Conservation (phyloP, 1,140 invertebrate species). For the Archivesica marissinica region DNA sequence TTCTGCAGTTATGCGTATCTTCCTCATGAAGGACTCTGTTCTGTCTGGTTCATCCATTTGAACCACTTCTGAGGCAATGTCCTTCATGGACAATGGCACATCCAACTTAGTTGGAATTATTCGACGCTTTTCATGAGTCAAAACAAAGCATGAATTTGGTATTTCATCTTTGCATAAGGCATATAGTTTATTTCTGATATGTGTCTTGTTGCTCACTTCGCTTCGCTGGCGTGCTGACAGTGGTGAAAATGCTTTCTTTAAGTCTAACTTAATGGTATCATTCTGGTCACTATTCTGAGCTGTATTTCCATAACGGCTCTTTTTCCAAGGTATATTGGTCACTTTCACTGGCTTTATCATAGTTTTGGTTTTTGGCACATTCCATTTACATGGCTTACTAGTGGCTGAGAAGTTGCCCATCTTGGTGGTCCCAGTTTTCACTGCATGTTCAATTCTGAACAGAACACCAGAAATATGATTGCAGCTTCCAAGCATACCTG, state of each 20-base stretch:
- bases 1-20: not conserved
- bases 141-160: not conserved
- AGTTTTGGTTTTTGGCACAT: no score
- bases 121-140: not conserved
- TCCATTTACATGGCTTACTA: no score
- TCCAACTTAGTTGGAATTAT: no score
- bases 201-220: not conserved
- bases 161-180: not conserved
- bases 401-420: no score
- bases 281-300: no score
- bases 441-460: no score
- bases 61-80: not conserved
- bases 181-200: not conserved
- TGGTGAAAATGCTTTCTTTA: slow-evolving; percentile 1
- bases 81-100: no score
- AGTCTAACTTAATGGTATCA: no score
- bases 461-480: no score
- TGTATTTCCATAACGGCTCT: no score
- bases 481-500: slow-evolving; percentile 20
- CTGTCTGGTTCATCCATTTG: not conserved
- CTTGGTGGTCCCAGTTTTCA: no score
- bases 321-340: not conserved
- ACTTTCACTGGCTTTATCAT: no score
- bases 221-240: not conserved
- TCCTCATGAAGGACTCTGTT: not conserved